phyloP scores from a whole-genome alignment of 2,797 vertebrate genomes.

The Microcaecilia unicolor region DNA sequence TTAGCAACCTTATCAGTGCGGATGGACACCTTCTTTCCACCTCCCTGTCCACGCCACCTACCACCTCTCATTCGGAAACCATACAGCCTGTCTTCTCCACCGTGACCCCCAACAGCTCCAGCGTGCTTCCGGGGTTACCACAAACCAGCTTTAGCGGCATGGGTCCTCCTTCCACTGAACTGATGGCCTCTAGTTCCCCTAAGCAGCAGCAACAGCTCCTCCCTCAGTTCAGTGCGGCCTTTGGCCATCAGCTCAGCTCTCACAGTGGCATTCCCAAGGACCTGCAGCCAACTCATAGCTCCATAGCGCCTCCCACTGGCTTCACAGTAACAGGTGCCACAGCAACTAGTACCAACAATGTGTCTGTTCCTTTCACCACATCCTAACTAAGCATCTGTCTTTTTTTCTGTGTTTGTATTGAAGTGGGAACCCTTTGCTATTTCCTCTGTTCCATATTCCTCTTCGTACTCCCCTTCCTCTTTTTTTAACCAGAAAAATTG shows the following conservation, averaged over 20 bases:
- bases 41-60: slow-evolving; percentile 88
- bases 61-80: slow-evolving; percentile 83
- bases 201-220: slow-evolving; percentile 96
- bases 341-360: slow-evolving; percentile 84
- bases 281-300: slow-evolving; percentile 98
- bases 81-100: slow-evolving; percentile 86
- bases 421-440: slow-evolving; percentile 42
- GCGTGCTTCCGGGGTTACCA: slow-evolving; percentile 79
- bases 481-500: slow-evolving; percentile 15
- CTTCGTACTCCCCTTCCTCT: slow-evolving; percentile 32
- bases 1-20: slow-evolving; percentile 82
- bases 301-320: slow-evolving; percentile 90
- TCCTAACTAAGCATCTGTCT: slow-evolving; percentile 67
- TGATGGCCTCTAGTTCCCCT: slow-evolving; percentile 78
- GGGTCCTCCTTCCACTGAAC: slow-evolving; percentile 69
- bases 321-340: slow-evolving; percentile 88
- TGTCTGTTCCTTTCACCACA: slow-evolving; percentile 76
- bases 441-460: slow-evolving; percentile 31
- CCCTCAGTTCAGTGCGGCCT: slow-evolving; percentile 97
- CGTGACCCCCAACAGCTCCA: slow-evolving; percentile 66
- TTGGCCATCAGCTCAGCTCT: slow-evolving; percentile 93
- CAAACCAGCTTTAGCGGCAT: slow-evolving; percentile 82
- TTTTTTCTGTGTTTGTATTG: slow-evolving; percentile 43
- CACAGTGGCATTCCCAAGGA: slow-evolving; percentile 98
- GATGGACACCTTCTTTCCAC: slow-evolving; percentile 95